Conservation (phyloP, 2,797 vertebrate species). For the Silurus lanzhouensis region DNA sequence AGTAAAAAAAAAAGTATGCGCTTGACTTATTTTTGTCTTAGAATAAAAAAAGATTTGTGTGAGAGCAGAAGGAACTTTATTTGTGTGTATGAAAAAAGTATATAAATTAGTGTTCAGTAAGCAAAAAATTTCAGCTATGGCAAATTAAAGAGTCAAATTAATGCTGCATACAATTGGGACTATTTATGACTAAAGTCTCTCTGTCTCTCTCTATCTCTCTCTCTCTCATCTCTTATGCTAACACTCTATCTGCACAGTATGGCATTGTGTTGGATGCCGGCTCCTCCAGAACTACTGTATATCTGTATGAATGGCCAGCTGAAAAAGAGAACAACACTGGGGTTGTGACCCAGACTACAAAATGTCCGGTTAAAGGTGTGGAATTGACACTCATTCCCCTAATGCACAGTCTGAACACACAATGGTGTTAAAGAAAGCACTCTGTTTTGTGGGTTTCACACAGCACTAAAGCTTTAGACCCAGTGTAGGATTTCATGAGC, state of each 20-base stretch:
- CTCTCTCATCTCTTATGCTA: constrained; percentile 8
- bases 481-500: constrained; percentile 10
- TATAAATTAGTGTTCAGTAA: constrained; percentile 2
- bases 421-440: background rate
- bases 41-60: background rate
- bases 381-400: background rate
- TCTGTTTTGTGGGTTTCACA: background rate
- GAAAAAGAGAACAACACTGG: constrained; percentile 94
- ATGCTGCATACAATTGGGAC: constrained; percentile 20
- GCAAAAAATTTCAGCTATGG: background rate
- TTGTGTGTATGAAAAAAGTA: background rate
- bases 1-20: background rate
- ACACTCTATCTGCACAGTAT: constrained; percentile 73
- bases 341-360: constrained; percentile 81
- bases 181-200: constrained; percentile 13
- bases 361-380: constrained; percentile 83
- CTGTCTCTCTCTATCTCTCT: constrained; percentile 14
- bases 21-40: background rate
- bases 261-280: constrained; percentile 94
- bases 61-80: background rate
- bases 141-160: background rate
- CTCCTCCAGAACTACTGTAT: constrained; percentile 88
- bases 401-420: background rate
- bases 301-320: constrained; percentile 91
- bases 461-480: background rate